Conservation (phyloP, 2,888 invertebrate genomes). For the Ormyrus labotus region DNA sequence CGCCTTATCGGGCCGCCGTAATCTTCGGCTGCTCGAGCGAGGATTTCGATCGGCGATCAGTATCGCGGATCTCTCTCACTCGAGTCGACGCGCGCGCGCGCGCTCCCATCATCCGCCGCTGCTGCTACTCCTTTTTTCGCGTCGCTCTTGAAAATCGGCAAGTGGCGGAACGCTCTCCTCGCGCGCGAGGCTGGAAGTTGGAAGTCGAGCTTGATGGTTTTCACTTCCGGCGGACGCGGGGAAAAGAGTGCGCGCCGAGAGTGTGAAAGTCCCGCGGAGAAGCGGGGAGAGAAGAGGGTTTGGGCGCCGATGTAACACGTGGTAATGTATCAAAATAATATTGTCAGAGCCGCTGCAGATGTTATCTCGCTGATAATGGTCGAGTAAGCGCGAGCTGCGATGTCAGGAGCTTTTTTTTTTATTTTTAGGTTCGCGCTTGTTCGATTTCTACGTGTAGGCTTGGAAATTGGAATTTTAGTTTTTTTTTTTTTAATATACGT, state of each 20-base stretch:
- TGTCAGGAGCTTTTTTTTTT: too few relatives aligned
- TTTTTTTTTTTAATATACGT: too few relatives aligned
- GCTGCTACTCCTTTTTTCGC: background rate
- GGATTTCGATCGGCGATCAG: constrained; percentile 49
- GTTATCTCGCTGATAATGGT: too few relatives aligned
- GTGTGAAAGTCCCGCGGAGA: background rate
- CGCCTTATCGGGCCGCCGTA: constrained; percentile 37
- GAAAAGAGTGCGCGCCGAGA: background rate
- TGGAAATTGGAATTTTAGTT: too few relatives aligned
- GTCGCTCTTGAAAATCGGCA: background rate
- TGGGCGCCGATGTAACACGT: constrained; percentile 1
- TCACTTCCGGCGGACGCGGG: constrained; percentile 6
- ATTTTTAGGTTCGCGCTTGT: too few relatives aligned
- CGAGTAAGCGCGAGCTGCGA: too few relatives aligned
- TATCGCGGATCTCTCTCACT: constrained; percentile 37
- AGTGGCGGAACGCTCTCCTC: too few relatives aligned
- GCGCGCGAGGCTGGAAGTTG: background rate
- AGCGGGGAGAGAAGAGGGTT: background rate
- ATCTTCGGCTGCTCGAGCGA: constrained; percentile 21
- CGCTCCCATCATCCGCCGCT: background rate
- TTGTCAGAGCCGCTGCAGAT: background rate
- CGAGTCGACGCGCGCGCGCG: constrained; percentile 26
- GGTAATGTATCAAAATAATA: constrained; percentile 40
- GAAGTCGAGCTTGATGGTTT: background rate
- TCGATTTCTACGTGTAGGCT: too few relatives aligned